Evolutionary conservation across 2,113 vertebrate genomes (phyloP).

Genomic region (Grammomys surdaster): DNA sequence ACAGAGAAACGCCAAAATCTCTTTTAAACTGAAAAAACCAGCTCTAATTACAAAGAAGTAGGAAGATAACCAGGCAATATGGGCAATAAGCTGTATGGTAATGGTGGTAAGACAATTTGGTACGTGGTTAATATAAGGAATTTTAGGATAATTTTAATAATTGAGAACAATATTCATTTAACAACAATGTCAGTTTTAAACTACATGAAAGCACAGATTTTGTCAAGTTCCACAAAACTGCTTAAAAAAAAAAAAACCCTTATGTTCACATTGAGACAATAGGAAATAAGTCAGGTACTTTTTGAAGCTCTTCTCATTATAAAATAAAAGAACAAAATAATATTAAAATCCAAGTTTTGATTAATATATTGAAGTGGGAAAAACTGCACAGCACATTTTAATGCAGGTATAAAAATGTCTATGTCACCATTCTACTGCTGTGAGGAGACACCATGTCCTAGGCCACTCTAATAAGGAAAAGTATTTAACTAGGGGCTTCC

Average conservation of each 20-base stretch:
- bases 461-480: neutral
- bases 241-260: constrained; percentile 8
- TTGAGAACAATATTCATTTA: constrained; percentile 22
- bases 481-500: neutral
- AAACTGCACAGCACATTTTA: neutral
- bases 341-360: constrained; percentile 37
- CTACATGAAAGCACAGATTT: neutral
- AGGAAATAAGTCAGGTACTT: neutral
- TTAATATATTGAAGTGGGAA: constrained; percentile 13
- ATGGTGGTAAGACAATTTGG: neutral
- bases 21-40: constrained; percentile 24
- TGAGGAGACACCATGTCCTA: neutral
- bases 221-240: constrained; percentile 26
- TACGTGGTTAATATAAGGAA: constrained; percentile 2
- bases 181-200: constrained; percentile 45
- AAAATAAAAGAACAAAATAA: neutral
- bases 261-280: neutral
- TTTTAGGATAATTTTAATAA: constrained; percentile 18
- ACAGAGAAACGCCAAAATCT: constrained; percentile 6
- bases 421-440: neutral
- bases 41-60: neutral
- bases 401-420: neutral
- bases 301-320: constrained; percentile 13
- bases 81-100: neutral
- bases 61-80: neutral